Evolutionary conservation across 2,113 vertebrate species (phyloP), one percentile per base, ranked within the genome.

Genomic region (Pipa parva): DNA sequence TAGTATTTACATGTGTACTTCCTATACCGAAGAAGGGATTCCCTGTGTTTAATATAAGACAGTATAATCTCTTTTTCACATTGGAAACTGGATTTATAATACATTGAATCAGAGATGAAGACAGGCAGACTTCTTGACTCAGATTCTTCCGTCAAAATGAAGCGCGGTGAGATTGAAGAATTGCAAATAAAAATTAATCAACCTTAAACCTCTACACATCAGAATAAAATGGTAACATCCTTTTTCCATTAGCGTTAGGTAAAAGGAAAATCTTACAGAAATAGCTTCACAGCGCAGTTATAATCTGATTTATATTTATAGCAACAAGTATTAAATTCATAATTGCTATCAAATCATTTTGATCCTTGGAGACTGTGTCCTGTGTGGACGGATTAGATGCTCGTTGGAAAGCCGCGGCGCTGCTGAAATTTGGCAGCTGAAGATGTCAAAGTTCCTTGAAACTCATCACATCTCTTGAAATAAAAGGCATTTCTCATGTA

Each of bases 1-100:
- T 46, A 57, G 28, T 57, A 36, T 45, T 56, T 46, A 65, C 28
- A 52, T 56, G 37, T 56, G 37, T 57, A 33, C 39, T 65, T 24
- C 15, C 63, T 26, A 46, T 56, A 37, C 29, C 25, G 29, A 27
- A 57, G 33, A 46, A 65, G 51, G 56, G 63, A 65, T 64, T 27
- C 27, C 46, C 63, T 65, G 37, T 25, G 45, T 65, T 65, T 45
- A 45, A 46, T 57, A 29, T 20, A 65, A 55, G 37, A 57, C 51
- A 65, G 52, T 45, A 46, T 27, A 28, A 65, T 64, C 63, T 65
- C 48, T 33, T 21, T 48, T 28, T 4, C 27, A 8, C 36, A 27
- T 12, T 46, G 52, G 33, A 48, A 65, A 65, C 36, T 57, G 52
- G 63, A 56, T 65, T 65, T 65, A 65, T 21, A 64, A 52, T 45